Base-by-base conservation (phyloP, 1,140 invertebrate genomes). In the Pemphigus obesinymphae region DNA sequence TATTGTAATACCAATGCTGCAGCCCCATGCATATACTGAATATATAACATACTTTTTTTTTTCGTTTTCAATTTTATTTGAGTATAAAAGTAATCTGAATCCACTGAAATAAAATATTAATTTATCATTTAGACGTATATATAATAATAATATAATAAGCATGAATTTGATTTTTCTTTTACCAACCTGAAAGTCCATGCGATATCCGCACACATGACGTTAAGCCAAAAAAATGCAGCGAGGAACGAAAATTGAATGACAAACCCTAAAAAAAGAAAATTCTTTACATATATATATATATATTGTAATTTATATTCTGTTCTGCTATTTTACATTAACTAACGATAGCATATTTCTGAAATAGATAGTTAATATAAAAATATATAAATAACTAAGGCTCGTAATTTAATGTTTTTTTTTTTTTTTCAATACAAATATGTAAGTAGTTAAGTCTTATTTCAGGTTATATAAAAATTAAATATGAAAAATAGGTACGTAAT, bases 181-280 rank as follows among this genome's bases (percentile, higher is more conserved):
- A 55, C 20, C 86, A 86, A 89, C 89, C 89, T 88, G 82, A 90
- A 89, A 17, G 91, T 91, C 85, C 89, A 88, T 85, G 89, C 91
- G 82, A 92, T 90, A 85, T 92, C 91, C 83, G 91, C 89, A 78
- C 91, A 91, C 89, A 93, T 92, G 48, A 91, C 88, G 85, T 90
- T 91, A 84, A 93, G 89, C 93, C 93, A 94, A 53, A 90, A 90
- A 84, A 93, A 93, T 20, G 91, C 87, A 1, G 91, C 88, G 53
- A 93, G 85, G 84, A 88, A 87, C 8, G 85, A 85, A 61, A 88
- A 89, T 5, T 89, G 84, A 82, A 86, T 85, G 8, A 84, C 55
- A 53, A 86, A 86, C 29, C 83, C 87, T 87, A 58, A 80, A 61
- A 61, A 17, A 48, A 72, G 45, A 75, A 23, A 31, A n/a, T 2